These are phyloP conservation scores for Podarcis cretensis DNA, from an alignment of 2,113 vertebrate genomes.

Conservation along the genomic window DNA sequence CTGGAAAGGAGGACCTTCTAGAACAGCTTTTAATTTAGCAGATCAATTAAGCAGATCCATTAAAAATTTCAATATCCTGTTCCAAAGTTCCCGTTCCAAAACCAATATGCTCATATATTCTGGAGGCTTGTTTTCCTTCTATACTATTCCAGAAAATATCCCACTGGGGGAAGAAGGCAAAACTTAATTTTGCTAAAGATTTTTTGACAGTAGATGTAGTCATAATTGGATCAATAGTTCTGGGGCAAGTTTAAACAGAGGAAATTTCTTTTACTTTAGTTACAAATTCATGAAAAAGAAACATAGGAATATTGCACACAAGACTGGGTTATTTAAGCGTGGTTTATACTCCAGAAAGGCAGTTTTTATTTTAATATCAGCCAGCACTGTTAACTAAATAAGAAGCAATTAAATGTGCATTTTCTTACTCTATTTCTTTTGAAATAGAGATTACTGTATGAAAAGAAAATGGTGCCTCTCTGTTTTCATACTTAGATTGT, in stretches of 20 bases:
- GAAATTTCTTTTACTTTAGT: background rate
- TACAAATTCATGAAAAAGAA: background rate
- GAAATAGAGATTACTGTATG: background rate
- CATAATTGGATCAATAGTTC: slow-evolving; percentile 17
- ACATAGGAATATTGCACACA: background rate
- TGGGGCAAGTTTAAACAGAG: background rate
- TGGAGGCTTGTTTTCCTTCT: slow-evolving; percentile 9
- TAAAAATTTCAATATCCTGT: slow-evolving; percentile 41
- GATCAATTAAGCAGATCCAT: slow-evolving; percentile 40
- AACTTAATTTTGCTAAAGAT: background rate
- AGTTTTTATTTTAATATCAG: background rate
- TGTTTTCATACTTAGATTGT: background rate
- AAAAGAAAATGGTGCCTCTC: background rate
- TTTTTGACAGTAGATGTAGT: background rate
- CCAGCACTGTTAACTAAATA: slow-evolving; percentile 12
- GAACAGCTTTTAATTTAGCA: slow-evolving; percentile 45
- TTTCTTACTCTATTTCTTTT: background rate
- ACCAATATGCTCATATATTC: slow-evolving; percentile 20
- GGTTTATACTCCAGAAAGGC: background rate
- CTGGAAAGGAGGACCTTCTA: slow-evolving; percentile 18
- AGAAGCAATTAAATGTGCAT: background rate
- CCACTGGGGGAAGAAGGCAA: background rate
- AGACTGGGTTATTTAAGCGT: background rate
- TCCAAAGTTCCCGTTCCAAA: slow-evolving; percentile 27
- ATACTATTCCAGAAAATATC: background rate